phyloP scores from a whole-genome alignment of 1,140 invertebrate genomes.

The Drosophila asahinai region DNA sequence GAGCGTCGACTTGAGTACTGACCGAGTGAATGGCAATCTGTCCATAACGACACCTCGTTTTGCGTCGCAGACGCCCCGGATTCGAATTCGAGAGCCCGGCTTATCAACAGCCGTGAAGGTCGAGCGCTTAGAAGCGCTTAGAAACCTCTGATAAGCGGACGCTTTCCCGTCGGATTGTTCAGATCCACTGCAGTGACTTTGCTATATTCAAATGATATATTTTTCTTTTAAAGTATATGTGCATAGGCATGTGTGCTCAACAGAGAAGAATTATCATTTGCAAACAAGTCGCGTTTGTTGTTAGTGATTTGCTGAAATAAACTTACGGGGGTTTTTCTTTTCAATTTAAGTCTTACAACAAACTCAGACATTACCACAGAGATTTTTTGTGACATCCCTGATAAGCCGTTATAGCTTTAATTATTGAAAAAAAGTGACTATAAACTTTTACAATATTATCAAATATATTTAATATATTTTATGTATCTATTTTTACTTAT shows the following conservation, averaged over 20 bases:
- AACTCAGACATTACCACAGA: too few relatives aligned
- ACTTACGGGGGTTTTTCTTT: too few relatives aligned
- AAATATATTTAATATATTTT: too few relatives aligned
- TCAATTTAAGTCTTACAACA: too few relatives aligned
- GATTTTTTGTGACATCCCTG: too few relatives aligned
- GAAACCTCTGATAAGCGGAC: conserved; percentile 15
- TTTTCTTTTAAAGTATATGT: not conserved
- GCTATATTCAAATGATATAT: not conserved
- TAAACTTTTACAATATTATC: too few relatives aligned
- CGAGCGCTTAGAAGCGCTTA: conserved; percentile 4
- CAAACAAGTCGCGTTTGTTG: too few relatives aligned
- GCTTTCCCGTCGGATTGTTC: conserved; percentile 3
- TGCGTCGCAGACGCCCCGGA: conserved; percentile 38
- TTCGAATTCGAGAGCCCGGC: conserved; percentile 3
- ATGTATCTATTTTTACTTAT: too few relatives aligned
- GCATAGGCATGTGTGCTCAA: not conserved
- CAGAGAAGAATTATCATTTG: not conserved
- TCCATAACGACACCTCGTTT: conserved; percentile 47
- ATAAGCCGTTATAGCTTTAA: too few relatives aligned
- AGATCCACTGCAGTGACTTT: not conserved
- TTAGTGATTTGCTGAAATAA: too few relatives aligned
- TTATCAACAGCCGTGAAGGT: conserved; percentile 35
- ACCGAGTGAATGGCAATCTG: conserved; percentile 2
- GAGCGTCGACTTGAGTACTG: conserved; percentile 51
- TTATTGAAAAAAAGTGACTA: too few relatives aligned